Percentiles rank a stretch among this genome's conserved stretches.
phyloP scores from a whole-genome alignment of 2,113 vertebrate species.

The Callipepla squamata region DNA sequence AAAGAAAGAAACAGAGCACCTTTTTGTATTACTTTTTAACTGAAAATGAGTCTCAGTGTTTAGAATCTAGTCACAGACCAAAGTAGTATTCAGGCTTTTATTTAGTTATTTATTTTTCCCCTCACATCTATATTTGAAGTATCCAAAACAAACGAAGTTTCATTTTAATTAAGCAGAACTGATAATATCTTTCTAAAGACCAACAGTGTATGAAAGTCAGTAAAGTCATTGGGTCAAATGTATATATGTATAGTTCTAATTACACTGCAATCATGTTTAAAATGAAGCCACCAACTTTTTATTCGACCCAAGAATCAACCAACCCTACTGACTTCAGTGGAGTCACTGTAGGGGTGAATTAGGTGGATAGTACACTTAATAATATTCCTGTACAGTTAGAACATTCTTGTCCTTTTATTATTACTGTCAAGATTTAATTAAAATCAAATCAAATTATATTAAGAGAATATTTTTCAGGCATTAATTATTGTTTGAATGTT shows the following conservation, averaged over 20 bases:
- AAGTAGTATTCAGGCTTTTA: neutral
- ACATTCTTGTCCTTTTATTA: conserved; percentile 27
- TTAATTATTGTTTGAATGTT: conserved; percentile 50
- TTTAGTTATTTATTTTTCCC: neutral
- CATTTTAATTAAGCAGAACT: conserved; percentile 35
- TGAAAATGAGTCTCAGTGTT: neutral
- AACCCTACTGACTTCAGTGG: neutral
- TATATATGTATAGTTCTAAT: conserved; percentile 42
- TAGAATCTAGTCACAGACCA: neutral
- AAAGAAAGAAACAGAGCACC: neutral
- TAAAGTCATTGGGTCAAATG: conserved; percentile 56
- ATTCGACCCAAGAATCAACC: neutral
- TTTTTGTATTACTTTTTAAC: neutral
- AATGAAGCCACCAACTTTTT: conserved; percentile 21
- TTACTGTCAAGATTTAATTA: conserved; percentile 46
- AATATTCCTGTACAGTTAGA: neutral
- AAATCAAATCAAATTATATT: conserved; percentile 54
- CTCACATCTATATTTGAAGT: neutral
- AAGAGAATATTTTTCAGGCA: conserved; percentile 26
- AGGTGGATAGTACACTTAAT: neutral
- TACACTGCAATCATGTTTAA: conserved; percentile 25
- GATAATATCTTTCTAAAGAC: conserved; percentile 39
- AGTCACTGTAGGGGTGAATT: neutral
- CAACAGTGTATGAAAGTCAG: conserved; percentile 40
- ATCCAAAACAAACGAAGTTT: neutral